These are phyloP conservation scores for Petroica traversi DNA, from an alignment of 2,113 vertebrate species.

Conservation along the genomic window DNA sequence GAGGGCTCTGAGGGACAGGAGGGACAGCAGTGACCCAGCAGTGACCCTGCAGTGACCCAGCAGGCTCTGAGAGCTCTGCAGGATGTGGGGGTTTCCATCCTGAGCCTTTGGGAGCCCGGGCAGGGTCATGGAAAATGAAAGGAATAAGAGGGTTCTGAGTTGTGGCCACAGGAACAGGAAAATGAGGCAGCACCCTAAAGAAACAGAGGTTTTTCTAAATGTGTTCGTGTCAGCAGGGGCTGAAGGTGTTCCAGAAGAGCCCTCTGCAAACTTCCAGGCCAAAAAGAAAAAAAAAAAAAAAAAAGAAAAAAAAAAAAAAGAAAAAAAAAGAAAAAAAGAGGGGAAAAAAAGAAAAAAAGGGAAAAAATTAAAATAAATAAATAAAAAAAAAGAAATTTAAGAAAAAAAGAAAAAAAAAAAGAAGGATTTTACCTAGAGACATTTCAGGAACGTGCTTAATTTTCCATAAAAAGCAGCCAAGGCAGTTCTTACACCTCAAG, in stretches of 20 bases:
- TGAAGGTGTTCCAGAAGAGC: background rate
- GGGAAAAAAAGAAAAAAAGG: background rate
- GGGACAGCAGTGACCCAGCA: background rate
- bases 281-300: background rate
- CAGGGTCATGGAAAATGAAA: background rate
- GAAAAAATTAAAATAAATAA: too few species aligned
- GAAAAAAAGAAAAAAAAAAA: too few species aligned
- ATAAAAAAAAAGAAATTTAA: background rate
- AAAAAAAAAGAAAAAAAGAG: background rate
- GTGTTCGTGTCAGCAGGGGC: background rate
- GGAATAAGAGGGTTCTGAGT: background rate
- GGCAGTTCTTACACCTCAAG: background rate
- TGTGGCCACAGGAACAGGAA: background rate
- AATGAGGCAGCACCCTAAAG: background rate
- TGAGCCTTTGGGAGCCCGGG: background rate
- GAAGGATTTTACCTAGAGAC: background rate
- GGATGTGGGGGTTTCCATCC: background rate
- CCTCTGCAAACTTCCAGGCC: background rate
- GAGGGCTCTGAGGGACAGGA: background rate
- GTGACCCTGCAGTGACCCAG: background rate
- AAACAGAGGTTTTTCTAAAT: background rate
- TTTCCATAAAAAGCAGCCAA: background rate
- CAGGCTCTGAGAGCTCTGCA: background rate
- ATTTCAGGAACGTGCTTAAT: background rate
- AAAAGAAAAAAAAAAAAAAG: background rate